phyloP scores from a whole-genome alignment of 2,113 vertebrate species.

The Phyllostomus hastatus region DNA sequence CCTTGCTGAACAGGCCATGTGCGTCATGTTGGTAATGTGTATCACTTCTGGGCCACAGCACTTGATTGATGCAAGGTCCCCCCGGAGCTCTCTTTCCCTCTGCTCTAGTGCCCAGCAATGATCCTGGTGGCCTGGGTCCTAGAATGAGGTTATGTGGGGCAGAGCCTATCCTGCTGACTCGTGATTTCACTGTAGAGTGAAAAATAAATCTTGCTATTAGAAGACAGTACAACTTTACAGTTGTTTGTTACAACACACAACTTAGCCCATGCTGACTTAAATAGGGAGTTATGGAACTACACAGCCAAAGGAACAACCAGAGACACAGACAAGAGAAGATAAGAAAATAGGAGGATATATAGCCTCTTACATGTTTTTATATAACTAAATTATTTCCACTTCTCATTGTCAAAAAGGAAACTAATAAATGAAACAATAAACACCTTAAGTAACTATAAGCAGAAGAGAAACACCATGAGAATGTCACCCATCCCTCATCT shows the following conservation, averaged over 20 bases:
- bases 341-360: background rate
- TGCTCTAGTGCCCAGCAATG: background rate
- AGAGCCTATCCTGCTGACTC: background rate
- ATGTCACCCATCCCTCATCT: background rate
- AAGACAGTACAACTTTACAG: background rate
- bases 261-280: background rate
- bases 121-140: background rate
- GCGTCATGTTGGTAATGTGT: too few relatives aligned
- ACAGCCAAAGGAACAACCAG: background rate
- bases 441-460: background rate
- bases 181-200: background rate
- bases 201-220: slow-evolving; percentile 9
- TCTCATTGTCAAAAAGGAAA: background rate
- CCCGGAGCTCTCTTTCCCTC: background rate
- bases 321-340: background rate
- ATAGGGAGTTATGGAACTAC: background rate
- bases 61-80: background rate
- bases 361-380: background rate
- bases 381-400: background rate
- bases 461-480: background rate
- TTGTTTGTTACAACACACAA: background rate
- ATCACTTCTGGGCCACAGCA: background rate
- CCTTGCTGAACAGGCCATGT: background rate
- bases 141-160: background rate
- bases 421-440: background rate